Conservation (phyloP, 2,797 vertebrate species). For the Pelobates cultripes region DNA sequence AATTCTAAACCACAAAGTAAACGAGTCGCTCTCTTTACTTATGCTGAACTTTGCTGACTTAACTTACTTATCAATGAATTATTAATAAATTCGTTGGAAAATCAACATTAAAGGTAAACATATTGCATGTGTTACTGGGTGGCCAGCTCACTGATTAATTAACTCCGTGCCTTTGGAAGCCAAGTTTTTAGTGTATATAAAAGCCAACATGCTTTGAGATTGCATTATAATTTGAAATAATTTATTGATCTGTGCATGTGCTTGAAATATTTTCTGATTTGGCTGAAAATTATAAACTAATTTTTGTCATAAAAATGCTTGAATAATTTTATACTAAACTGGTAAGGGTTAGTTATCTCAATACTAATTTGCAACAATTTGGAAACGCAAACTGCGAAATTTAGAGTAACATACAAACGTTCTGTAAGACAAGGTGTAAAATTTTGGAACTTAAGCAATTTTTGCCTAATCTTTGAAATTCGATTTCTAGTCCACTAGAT, state of each 20-base stretch:
- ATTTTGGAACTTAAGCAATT: too few relatives aligned
- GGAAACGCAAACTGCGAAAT: too few relatives aligned
- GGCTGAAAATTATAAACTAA: not conserved
- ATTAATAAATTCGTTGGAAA: slow-evolving; percentile 30
- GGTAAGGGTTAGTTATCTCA: too few relatives aligned
- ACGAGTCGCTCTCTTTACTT: slow-evolving; percentile 1
- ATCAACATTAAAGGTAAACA: slow-evolving; percentile 6
- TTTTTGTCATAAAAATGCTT: too few relatives aligned
- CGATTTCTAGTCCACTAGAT: too few relatives aligned
- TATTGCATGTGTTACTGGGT: slow-evolving; percentile 8
- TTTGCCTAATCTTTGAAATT: too few relatives aligned
- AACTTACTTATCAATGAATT: slow-evolving; percentile 23
- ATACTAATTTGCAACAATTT: too few relatives aligned
- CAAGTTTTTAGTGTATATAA: not conserved
- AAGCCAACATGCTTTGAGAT: not conserved
- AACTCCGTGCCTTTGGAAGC: not conserved
- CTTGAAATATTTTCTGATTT: not conserved
- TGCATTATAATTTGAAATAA: too few relatives aligned
- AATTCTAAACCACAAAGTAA: slow-evolving; percentile 26
- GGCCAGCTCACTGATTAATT: slow-evolving; percentile 9
- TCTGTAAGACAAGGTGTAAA: too few relatives aligned
- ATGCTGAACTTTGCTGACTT: not conserved
- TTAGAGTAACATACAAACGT: too few relatives aligned
- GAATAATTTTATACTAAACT: too few relatives aligned
- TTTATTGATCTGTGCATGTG: too few relatives aligned